Base-by-base conservation (phyloP, 2,113 vertebrate genomes). In the Neodontobutis hainanensis region DNA sequence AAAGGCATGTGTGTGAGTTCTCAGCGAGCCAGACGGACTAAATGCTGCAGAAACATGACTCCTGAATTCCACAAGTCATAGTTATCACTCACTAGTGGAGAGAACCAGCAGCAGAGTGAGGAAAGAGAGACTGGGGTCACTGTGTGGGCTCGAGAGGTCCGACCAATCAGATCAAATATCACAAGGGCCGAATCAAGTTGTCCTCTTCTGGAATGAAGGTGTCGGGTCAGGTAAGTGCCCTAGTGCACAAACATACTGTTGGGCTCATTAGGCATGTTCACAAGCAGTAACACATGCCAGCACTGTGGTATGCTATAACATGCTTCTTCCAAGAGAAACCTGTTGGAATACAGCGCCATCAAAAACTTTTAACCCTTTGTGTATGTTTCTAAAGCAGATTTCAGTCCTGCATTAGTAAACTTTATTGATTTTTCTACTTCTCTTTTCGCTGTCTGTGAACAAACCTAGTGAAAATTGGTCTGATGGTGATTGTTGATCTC, bases 121-220 rank as follows among this genome's bases (percentile, higher is more conserved):
- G 61, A 74, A 73, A 55, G 50, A 57, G 64, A 71, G 72, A 65
- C 38, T 34, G 35, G 48, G 55, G 48, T 52, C 53, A 50, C 15
- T 46, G 8, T 8, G 44, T 55, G 64, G 61, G 61, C 61, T 75
- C 61, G 34, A 67, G 66, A 66, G 45, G 35, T 34, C 50, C 73
- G 71, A 83, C 77, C 70, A 80, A 73, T 87, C 62, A 82, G 86
- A 88, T 87, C 82, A 79, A 85, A 88, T 87, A 88, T 88, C 83
- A 90, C 81, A 86, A 73, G 32, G 56, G 52, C 38, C 73, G 77
- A 80, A 81, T 80, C 72, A 57, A 78, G 64, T 78, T 64, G 77
- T 70, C 53, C 35, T 73, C 77, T 80, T 16, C 65, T 59, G 74
- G 80, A 88, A 79, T 84, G 70, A 65, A 77, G 73, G 74, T 67